These are phyloP conservation scores for Stegana nigrithorax DNA, from an alignment of 2,888 invertebrate species.

Conservation along the genomic window DNA sequence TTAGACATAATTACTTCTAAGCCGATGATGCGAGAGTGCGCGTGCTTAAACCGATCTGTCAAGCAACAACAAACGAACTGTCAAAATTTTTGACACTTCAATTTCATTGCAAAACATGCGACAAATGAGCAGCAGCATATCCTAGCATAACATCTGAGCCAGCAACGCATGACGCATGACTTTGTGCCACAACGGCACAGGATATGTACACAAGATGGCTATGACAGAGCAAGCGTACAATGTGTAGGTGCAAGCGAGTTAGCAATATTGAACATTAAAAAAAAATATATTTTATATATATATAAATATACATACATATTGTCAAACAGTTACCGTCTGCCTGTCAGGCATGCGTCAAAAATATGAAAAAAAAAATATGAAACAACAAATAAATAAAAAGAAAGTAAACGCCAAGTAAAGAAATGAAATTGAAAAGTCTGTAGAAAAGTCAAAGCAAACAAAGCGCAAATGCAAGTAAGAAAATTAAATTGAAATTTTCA, in stretches of 20 bases:
- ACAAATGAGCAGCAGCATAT: slow-evolving; percentile 12
- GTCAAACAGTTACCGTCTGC: neutral
- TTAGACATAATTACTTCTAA: neutral
- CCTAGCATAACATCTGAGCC: too few relatives aligned
- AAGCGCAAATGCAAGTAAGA: slow-evolving; percentile 46
- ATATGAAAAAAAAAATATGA: slow-evolving; percentile 21
- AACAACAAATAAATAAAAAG: slow-evolving; percentile 17
- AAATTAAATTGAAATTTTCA: slow-evolving; percentile 63
- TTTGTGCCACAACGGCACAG: too few relatives aligned
- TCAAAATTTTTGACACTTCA: slow-evolving; percentile 68
- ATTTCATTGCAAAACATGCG: slow-evolving; percentile 42
- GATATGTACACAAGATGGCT: slow-evolving; percentile 8
- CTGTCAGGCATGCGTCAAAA: slow-evolving; percentile 47
- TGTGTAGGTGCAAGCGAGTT: slow-evolving; percentile 15
- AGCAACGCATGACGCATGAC: too few relatives aligned
- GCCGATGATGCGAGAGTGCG: neutral
- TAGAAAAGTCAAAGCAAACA: slow-evolving; percentile 56
- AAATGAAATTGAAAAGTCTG: slow-evolving; percentile 14
- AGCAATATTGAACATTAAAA: too few relatives aligned
- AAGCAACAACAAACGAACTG: slow-evolving; percentile 59
- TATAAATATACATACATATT: neutral
- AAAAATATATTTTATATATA: too few relatives aligned
- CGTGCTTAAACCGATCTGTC: slow-evolving; percentile 25
- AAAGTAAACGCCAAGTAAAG: slow-evolving; percentile 8
- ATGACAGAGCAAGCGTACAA: slow-evolving; percentile 1